Evolutionary conservation across 1,140 invertebrate genomes (phyloP).

Genomic region (Venustaconcha ellipsiformis): DNA sequence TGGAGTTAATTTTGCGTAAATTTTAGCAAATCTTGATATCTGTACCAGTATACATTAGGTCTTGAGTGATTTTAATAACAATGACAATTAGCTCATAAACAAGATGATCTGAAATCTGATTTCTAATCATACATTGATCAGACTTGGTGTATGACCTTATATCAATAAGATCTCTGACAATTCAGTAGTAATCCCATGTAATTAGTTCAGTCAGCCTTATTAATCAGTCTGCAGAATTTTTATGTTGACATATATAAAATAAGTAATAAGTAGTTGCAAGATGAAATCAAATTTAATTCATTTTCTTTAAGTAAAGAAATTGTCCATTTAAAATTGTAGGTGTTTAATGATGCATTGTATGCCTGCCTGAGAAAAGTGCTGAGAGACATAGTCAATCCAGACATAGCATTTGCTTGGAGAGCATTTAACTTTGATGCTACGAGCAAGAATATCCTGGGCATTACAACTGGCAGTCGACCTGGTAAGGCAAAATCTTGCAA

Average conservation of each 20-base stretch:
- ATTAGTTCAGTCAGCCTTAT: not conserved
- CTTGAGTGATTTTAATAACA: too few species aligned
- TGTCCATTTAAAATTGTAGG: conserved; percentile 35
- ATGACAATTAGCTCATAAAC: too few species aligned
- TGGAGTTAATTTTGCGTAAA: too few species aligned
- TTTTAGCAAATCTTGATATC: too few species aligned
- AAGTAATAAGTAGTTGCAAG: not conserved
- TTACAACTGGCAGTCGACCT: conserved; percentile 57
- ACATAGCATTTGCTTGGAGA: conserved; percentile 67
- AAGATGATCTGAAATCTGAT: too few species aligned
- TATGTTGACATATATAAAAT: too few species aligned
- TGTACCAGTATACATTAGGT: too few species aligned
- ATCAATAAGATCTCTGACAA: too few species aligned
- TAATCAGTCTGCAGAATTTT: too few species aligned
- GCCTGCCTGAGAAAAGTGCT: conserved; percentile 54
- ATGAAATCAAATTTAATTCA: not conserved
- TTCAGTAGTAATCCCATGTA: conserved; percentile 8
- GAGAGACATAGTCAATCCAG: conserved; percentile 52
- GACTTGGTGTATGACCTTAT: too few species aligned
- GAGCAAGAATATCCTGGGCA: conserved; percentile 58
- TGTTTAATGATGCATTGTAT: conserved; percentile 66
- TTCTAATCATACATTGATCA: too few species aligned
- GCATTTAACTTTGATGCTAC: conserved; percentile 63
- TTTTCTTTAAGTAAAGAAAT: not conserved
- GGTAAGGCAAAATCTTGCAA: conserved; percentile 37